Evolutionary conservation across 2,113 vertebrate genomes (phyloP).

Genomic region (Cardinalis cardinalis): DNA sequence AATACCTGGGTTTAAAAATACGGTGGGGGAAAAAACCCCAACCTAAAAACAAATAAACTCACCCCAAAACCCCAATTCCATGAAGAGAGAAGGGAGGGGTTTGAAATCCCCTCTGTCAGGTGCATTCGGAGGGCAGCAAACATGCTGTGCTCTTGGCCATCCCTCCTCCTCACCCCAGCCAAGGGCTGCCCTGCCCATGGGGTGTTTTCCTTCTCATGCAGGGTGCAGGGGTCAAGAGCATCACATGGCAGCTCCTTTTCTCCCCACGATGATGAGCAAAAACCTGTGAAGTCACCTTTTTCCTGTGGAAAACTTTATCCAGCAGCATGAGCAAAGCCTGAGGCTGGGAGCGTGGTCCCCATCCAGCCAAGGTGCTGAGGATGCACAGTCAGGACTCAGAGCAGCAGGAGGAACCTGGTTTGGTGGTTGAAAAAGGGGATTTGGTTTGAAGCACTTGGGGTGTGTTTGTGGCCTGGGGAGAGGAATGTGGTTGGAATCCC

Average conservation of each 20-base stretch:
- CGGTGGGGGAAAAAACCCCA: not conserved
- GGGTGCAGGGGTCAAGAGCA: not conserved
- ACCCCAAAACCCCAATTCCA: not conserved
- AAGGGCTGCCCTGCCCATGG: fast-evolving
- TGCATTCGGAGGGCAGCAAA: not conserved
- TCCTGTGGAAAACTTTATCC: not conserved
- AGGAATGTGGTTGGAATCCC: not conserved
- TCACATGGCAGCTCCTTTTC: not conserved
- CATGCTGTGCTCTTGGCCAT: fast-evolving
- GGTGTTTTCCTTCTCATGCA: not conserved
- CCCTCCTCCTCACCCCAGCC: not conserved
- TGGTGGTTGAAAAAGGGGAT: not conserved
- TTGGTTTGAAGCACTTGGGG: not conserved
- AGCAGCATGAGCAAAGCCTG: fast-evolving
- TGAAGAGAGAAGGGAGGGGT: not conserved
- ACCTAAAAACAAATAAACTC: not conserved
- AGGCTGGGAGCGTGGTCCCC: not conserved
- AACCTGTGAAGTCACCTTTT: not conserved
- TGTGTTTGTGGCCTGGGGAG: not conserved
- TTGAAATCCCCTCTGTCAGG: not conserved
- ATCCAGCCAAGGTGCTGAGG: not conserved
- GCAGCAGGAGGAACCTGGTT: not conserved
- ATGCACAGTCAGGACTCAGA: fast-evolving
- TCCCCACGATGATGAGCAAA: fast-evolving
- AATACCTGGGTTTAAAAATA: constrained; percentile 30